Conservation (phyloP, 1,140 invertebrate species). For the Cyphomyrmex costatus region DNA sequence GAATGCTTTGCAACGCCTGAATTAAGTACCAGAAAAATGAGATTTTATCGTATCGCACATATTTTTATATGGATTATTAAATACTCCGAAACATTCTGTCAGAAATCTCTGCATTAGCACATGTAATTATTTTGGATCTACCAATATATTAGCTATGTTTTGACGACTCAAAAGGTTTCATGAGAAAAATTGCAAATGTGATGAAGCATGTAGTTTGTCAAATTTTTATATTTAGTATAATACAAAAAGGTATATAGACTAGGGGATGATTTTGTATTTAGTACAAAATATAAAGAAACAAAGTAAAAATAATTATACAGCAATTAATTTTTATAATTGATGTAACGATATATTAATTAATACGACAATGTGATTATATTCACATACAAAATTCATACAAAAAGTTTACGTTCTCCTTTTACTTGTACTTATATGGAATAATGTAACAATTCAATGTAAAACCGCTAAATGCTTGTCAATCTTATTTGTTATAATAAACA, state of each 20-base stretch:
- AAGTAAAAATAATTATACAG: not conserved
- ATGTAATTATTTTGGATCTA: not conserved
- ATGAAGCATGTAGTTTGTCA: not conserved
- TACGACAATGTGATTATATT: not conserved
- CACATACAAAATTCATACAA: not conserved
- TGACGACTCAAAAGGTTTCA: not conserved
- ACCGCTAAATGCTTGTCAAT: not conserved
- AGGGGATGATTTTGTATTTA: conserved; percentile 16
- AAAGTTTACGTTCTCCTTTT: not conserved
- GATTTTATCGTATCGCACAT: not conserved
- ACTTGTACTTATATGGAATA: not conserved
- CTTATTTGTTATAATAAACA: not conserved
- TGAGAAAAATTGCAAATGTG: not conserved
- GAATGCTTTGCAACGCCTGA: not conserved
- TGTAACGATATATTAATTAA: not conserved
- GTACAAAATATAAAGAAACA: not conserved
- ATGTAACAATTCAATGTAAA: not conserved
- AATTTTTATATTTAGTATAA: conserved; percentile 13
- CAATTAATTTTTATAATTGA: conserved; percentile 20
- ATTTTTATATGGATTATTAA: not conserved
- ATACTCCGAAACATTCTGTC: not conserved
- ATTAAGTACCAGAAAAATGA: not conserved
- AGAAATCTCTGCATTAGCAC: not conserved
- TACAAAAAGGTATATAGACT: not conserved
- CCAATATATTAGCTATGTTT: not conserved